A percentile compares a stretch with the other conserved stretches of the same genome.
Evolutionary conservation across 2,797 vertebrate species (phyloP).

Genomic region (Oreochromis mossambicus): DNA sequence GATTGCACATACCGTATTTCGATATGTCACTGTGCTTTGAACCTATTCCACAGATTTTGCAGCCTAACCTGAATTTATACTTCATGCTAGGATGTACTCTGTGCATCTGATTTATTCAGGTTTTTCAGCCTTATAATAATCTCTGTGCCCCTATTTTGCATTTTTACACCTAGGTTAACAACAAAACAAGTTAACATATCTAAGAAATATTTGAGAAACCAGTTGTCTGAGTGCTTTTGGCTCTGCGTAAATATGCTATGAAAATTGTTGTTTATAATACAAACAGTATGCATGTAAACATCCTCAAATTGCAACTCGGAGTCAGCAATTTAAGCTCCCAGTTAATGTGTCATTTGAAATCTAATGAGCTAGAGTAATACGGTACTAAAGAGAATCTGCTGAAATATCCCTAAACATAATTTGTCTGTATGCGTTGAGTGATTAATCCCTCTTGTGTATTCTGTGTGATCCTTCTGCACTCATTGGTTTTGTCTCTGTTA

Average conservation of each 20-base stretch:
- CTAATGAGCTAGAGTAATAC: background rate
- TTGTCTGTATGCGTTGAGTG: background rate
- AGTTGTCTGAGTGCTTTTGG: background rate
- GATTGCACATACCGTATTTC: rapidly evolving
- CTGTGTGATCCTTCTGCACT: background rate
- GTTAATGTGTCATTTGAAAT: background rate
- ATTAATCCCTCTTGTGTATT: background rate
- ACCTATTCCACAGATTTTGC: background rate
- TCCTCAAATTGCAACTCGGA: background rate
- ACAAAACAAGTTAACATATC: background rate
- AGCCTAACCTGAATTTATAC: background rate
- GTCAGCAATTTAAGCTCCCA: background rate
- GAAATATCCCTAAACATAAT: background rate
- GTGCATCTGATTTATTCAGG: background rate
- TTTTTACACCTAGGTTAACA: background rate
- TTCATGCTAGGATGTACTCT: background rate
- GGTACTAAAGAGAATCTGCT: background rate
- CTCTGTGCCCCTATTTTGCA: background rate
- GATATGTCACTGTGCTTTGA: background rate
- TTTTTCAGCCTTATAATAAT: background rate
- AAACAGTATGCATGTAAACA: background rate
- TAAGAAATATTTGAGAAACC: background rate
- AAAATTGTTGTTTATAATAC: background rate
- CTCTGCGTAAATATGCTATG: background rate
- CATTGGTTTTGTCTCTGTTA: background rate